phyloP scores from a whole-genome alignment of 2,113 vertebrate species.

The Boleophthalmus pectinirostris region DNA sequence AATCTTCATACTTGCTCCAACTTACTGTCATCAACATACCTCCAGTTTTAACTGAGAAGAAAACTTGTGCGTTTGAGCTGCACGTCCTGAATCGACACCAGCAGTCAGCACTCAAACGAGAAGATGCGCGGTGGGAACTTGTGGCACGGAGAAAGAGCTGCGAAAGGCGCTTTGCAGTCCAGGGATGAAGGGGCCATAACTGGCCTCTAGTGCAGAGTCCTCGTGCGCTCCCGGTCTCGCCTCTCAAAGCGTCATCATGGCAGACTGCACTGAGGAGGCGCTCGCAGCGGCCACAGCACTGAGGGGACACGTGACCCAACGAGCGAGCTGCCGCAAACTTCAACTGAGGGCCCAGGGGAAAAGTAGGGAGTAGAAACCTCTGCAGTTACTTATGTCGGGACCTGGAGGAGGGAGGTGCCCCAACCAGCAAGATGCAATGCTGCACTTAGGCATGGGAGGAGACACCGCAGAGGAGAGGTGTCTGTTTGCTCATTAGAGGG shows the following conservation, averaged over 20 bases:
- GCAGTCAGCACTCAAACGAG: constrained; percentile 14
- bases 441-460: neutral
- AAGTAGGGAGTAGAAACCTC: neutral
- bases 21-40: constrained; percentile 34
- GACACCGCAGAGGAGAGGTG: neutral
- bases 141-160: constrained; percentile 24
- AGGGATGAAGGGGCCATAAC: constrained; percentile 57
- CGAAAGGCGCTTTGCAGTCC: constrained; percentile 17
- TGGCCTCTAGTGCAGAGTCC: constrained; percentile 35
- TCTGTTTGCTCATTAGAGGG: neutral
- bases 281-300: constrained; percentile 27
- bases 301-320: constrained; percentile 64
- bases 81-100: constrained; percentile 26
- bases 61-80: constrained; percentile 32
- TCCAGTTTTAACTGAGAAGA: constrained; percentile 43
- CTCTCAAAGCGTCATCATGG: constrained; percentile 43
- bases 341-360: constrained; percentile 17
- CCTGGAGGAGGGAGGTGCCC: neutral
- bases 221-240: constrained; percentile 40
- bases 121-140: constrained; percentile 9
- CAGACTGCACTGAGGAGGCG: constrained; percentile 34
- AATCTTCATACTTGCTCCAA: neutral
- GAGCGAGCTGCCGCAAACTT: constrained; percentile 23
- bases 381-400: constrained; percentile 20
- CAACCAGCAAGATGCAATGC: constrained; percentile 16